Percentiles rank a stretch among this genome's conserved stretches.
These are phyloP conservation scores for Apis laboriosa DNA, from an alignment of 1,140 invertebrate genomes.

Conservation along the genomic window DNA sequence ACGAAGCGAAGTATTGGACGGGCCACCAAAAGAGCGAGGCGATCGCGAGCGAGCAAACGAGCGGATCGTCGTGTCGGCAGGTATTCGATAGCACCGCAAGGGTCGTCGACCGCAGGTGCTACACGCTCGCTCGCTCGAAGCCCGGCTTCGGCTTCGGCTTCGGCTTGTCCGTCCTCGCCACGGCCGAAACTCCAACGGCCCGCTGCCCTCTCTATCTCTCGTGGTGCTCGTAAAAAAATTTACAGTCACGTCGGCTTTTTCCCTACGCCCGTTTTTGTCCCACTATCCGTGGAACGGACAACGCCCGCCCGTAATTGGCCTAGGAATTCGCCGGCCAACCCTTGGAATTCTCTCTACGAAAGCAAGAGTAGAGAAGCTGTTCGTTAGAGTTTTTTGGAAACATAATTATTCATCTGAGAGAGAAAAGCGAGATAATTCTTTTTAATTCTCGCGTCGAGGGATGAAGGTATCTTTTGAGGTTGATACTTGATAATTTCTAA, in stretches of 20 bases:
- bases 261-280: constrained; percentile 24
- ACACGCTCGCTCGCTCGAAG: constrained; percentile 53
- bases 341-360: constrained; percentile 13
- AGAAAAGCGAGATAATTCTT: neutral
- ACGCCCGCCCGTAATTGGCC: constrained; percentile 29
- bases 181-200: constrained; percentile 59
- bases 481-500: no score
- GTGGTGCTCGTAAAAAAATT: constrained; percentile 45
- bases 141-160: constrained; percentile 40
- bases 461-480: no score
- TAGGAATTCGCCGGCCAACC: constrained; percentile 26
- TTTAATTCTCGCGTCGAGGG: neutral
- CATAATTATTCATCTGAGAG: neutral
- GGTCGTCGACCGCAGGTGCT: constrained; percentile 80
- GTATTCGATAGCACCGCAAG: constrained; percentile 77
- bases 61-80: constrained; percentile 70
- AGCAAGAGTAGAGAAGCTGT: constrained; percentile 23
- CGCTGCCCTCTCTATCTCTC: constrained; percentile 62
- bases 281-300: constrained; percentile 5
- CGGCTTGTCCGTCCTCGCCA: constrained; percentile 57
- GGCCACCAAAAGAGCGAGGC: constrained; percentile 57
- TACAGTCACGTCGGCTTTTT: constrained; percentile 39
- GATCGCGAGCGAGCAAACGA: constrained; percentile 56
- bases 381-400: neutral
- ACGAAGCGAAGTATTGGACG: constrained; percentile 17